Base-by-base conservation (phyloP, 2,113 vertebrate species). In the Narcine bancroftii region DNA sequence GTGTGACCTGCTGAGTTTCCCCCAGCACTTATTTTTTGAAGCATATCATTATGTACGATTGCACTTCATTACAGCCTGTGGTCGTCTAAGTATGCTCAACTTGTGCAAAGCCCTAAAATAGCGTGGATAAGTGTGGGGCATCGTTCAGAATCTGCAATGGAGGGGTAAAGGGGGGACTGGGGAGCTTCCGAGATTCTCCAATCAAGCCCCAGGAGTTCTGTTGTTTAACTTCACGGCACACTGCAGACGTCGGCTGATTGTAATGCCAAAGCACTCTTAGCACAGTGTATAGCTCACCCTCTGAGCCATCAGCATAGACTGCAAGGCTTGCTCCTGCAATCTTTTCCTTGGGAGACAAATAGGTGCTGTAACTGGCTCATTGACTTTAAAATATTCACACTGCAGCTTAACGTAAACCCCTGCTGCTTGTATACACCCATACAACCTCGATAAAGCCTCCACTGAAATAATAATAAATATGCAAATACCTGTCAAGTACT, bases 351-450 rank as follows among this genome's bases (percentile, higher is more conserved):
- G 65, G 39, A 91, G 63, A 91, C 63, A 69, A 42, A 91, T 39
- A 69, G 89, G 89, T 42, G 47, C 26, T 91, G 89, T 29, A 91
- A 45, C 89, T 33, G 65, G 65, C 71, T 91, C 39, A 69, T 29
- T 91, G 63, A 91, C 26, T 47, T 91, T 91, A 91, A 91, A 91
- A 91, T 91, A 87, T 71, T 63, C 21, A 71, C n/a, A 69, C 21
- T 45, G 63, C 65, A 69, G 63, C 39, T 69, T 66, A 69, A 91
- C 71, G 60, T 91, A 26, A 71, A 66, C 63, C 71, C 89, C 89
- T 71, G 42, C 42, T 91, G 65, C 33, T 36, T 36, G 63, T 66
- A 69, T 71, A 66, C 69, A 91, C 87, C 56, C 81, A 87, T 56
- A 33, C 81, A 87, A 19, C 42, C 63, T 45, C 42, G 45, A 11